Evolutionary conservation across 2,113 vertebrate genomes (phyloP).

Genomic region (Vireo altiloquus): DNA sequence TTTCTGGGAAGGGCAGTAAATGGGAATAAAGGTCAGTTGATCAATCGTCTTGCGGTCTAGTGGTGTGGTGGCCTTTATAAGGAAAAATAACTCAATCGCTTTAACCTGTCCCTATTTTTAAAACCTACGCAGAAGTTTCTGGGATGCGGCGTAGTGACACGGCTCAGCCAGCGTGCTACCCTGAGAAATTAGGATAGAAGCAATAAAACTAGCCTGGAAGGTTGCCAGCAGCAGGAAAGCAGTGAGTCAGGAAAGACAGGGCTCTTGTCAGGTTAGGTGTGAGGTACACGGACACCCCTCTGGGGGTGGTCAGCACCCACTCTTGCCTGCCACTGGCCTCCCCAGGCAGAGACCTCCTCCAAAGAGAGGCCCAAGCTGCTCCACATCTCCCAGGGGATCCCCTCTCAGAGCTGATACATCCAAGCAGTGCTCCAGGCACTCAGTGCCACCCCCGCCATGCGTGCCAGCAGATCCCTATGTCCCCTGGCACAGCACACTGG

Average conservation of each 20-base stretch:
- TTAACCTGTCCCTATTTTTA: not conserved
- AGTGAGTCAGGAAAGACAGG: not conserved
- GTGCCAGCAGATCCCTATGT: not conserved
- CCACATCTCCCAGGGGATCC: not conserved
- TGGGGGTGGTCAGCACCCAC: too few relatives aligned
- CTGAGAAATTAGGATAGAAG: not conserved
- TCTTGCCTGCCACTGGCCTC: not conserved
- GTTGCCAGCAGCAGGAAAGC: not conserved
- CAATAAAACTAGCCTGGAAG: not conserved
- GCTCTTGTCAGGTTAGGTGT: not conserved
- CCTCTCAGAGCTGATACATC: not conserved
- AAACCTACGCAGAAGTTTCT: not conserved
- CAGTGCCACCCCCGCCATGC: rapidly evolving
- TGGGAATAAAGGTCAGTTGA: not conserved
- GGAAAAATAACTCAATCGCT: not conserved
- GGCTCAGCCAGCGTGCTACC: not conserved
- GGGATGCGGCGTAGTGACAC: rapidly evolving
- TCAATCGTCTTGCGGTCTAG: not conserved
- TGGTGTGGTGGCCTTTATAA: not conserved
- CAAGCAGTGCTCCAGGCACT: not conserved
- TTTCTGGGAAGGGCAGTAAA: slow-evolving; percentile 29
- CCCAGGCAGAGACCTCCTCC: not conserved
- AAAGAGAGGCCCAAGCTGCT: not conserved
- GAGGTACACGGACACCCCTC: rapidly evolving
- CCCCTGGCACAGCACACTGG: not conserved